Evolutionary conservation across 2,113 vertebrate species (phyloP).

Genomic region (Pagrus major): DNA sequence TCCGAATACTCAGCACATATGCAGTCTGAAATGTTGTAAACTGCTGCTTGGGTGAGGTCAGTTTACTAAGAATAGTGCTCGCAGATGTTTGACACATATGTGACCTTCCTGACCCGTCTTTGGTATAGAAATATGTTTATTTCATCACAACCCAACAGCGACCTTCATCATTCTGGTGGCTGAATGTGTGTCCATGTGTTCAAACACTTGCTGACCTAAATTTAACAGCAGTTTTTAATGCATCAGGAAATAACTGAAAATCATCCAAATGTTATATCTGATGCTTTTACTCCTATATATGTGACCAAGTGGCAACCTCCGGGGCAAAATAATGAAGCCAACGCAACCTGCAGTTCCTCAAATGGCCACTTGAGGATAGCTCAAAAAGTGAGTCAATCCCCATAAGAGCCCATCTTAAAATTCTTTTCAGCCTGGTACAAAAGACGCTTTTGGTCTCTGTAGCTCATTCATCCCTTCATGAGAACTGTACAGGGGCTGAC

Average conservation of each 20-base stretch:
- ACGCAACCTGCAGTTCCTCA: too few species aligned
- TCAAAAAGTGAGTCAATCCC: too few species aligned
- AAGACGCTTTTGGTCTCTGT: too few species aligned
- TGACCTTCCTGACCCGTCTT: not conserved
- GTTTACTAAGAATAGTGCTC: slow-evolving; percentile 9
- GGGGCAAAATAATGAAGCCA: too few species aligned
- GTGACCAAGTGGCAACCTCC: too few species aligned
- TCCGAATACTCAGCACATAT: not conserved
- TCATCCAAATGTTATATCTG: too few species aligned
- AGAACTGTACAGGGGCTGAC: too few species aligned
- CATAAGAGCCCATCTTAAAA: too few species aligned
- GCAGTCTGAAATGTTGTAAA: slow-evolving; percentile 15
- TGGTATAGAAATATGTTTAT: slow-evolving; percentile 2
- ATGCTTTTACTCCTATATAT: too few species aligned
- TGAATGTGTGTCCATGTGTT: not conserved
- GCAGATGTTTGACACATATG: slow-evolving; percentile 22
- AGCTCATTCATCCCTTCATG: too few species aligned
- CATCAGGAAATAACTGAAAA: slow-evolving; percentile 4
- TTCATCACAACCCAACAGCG: not conserved
- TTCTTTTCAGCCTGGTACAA: too few species aligned
- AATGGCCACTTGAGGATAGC: too few species aligned
- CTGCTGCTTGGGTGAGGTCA: not conserved
- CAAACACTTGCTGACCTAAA: not conserved
- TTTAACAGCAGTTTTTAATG: not conserved
- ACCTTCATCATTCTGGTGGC: not conserved